Percentiles rank a stretch among this genome's conserved stretches.
Evolutionary conservation across 2,888 invertebrate genomes (phyloP).

Genomic region (Chrysina gloriosa): DNA sequence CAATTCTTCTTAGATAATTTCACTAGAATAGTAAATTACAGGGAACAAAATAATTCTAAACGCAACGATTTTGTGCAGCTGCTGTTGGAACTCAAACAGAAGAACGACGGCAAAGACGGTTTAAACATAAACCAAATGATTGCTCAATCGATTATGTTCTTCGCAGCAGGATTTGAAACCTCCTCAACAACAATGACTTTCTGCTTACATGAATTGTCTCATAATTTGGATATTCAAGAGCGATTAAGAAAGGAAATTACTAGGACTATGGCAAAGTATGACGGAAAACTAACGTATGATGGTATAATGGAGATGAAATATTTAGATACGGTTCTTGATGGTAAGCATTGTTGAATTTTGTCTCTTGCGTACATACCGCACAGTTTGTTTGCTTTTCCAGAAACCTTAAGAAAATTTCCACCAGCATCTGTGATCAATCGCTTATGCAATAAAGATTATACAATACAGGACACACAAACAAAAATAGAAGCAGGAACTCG

Average conservation of each 20-base stretch:
- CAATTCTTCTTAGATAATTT: conserved; percentile 65
- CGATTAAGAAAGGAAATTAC: conserved; percentile 16
- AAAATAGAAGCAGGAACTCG: conserved; percentile 51
- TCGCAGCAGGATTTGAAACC: conserved; percentile 34
- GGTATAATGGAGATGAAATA: conserved; percentile 37
- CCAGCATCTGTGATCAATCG: conserved; percentile 50
- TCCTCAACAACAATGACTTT: conserved; percentile 33
- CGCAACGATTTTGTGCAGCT: conserved; percentile 69
- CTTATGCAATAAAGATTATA: conserved; percentile 48
- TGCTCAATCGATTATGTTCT: conserved; percentile 31
- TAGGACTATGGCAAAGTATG: not conserved
- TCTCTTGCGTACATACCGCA: no score
- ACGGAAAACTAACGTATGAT: conserved; percentile 32
- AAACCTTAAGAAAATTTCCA: conserved; percentile 59
- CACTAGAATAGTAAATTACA: conserved; percentile 61
- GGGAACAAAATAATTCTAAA: conserved; percentile 62
- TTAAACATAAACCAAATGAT: conserved; percentile 6
- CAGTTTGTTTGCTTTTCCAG: no score
- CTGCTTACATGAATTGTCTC: conserved; percentile 22
- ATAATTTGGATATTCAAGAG: conserved; percentile 23
- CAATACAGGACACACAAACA: conserved; percentile 43
- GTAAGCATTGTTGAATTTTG: no score
- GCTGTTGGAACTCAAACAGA: conserved; percentile 55
- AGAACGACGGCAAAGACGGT: conserved; percentile 4
- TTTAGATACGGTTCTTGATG: conserved; percentile 22